Evolutionary conservation across 2,888 invertebrate genomes (phyloP).

Genomic region (Melipona bicolor): DNA sequence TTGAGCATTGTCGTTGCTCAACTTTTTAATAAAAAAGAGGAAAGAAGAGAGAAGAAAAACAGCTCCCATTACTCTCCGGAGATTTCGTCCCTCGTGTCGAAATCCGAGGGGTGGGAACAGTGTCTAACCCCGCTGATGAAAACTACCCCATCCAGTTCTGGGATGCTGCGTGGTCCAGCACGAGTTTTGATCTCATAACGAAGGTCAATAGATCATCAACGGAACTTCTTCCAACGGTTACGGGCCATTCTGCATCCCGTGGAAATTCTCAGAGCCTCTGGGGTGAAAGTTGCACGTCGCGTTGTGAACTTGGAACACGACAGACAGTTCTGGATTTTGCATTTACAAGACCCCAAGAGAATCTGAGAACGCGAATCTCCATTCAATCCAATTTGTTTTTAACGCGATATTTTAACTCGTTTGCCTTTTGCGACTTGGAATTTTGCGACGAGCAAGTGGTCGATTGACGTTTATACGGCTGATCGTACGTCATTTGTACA

Average conservation of each 20-base stretch:
- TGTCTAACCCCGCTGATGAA: conserved; percentile 61
- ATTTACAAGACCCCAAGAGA: neutral
- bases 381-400: no score
- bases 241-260: neutral
- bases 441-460: no score
- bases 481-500: no score
- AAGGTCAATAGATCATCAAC: conserved; percentile 70
- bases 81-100: conserved; percentile 70
- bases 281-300: neutral
- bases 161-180: conserved; percentile 78
- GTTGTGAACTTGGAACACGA: neutral
- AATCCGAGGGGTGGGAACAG: conserved; percentile 65
- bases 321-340: neutral
- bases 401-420: no score
- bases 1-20: conserved; percentile 20
- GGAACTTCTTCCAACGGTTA: conserved; percentile 69
- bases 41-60: neutral
- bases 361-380: neutral
- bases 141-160: conserved; percentile 76
- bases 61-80: conserved; percentile 64
- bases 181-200: conserved; percentile 71
- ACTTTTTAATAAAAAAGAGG: conserved; percentile 71
- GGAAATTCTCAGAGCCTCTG: neutral
- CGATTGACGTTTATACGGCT: no score
- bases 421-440: no score